Evolutionary conservation across 2,797 vertebrate species (phyloP), one percentile per base, ranked within the genome.

Genomic region (Platyrinchus mystaceus): DNA sequence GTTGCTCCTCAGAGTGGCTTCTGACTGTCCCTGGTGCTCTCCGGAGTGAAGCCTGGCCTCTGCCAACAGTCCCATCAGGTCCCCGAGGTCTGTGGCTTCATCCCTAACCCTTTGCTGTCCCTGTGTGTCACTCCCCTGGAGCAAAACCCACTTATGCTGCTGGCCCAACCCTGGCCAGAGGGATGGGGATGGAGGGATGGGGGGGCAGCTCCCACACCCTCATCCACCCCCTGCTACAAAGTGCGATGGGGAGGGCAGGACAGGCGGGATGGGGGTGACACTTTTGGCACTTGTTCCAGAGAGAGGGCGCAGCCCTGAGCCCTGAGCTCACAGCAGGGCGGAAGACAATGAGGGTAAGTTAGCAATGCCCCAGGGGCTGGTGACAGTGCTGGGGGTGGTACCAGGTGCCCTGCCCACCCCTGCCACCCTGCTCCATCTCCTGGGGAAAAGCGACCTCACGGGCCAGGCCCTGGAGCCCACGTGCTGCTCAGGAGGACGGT

Each of bases 261-360:
- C 0, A 1, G 62, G 3, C 13, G 52, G 26, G 56, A 23, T 1
- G 1, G 41, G 34, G 69, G 47, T 56, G 70, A 89, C 46, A 16
- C 30, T 64, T 96, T 95, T 96, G 96, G 96, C 95, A 96, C 96
- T 96, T 96, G 91, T 87, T 95, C 78, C 91, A 85, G 91, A 84
- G 46, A 90, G 55, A 94, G 92, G 95, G 71, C 78, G 2, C 71
- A 95, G 93, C 89, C 95, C 91, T 8, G 6, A 81, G 90, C 89
- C 81, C 94, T n/a, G 4, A 32, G 73, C 91, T 84, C 55, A 17
- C 36, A 52, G 81, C 14, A 7, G 71, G 64, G 46, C 0, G 93
- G 95, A 96, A 96, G 94, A 96, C 94, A 89, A 84, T 74, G 60
- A 94, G 71, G 64, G 55, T 53, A 43, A 83, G 58, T n/a, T 4